Evolutionary conservation across 2,797 vertebrate genomes (phyloP).

Genomic region (Propithecus deckenii): DNA sequence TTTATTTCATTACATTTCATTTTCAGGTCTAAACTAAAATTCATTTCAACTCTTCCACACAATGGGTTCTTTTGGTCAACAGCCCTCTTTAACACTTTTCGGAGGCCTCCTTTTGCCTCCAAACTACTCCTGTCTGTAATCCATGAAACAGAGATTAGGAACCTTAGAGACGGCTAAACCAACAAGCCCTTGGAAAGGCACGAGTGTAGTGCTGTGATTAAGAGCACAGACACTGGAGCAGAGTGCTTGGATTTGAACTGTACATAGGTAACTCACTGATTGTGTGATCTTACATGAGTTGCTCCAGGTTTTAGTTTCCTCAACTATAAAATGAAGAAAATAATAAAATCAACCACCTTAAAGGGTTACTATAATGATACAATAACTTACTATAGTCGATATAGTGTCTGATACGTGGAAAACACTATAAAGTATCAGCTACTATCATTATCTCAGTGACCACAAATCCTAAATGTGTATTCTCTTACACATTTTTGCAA

Average conservation of each 20-base stretch:
- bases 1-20: conserved; percentile 15
- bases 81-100: background rate
- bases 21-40: background rate
- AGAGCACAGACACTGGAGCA: background rate
- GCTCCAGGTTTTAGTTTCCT: background rate
- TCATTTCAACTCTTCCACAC: background rate
- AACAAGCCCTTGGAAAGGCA: background rate
- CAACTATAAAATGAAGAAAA: background rate
- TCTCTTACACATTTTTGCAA: background rate
- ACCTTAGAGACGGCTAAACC: background rate
- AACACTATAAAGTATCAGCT: background rate
- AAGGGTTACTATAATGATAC: background rate
- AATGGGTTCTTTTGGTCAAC: background rate
- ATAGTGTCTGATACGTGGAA: background rate
- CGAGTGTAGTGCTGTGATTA: background rate
- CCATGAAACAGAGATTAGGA: background rate
- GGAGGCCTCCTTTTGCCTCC: background rate
- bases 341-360: background rate
- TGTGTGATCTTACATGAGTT: background rate
- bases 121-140: background rate
- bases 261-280: background rate
- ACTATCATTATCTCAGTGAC: background rate
- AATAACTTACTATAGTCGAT: background rate
- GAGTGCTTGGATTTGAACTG: too few species aligned
- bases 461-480: background rate